Base-by-base conservation (phyloP, 2,888 invertebrate species). In the Chrysodeixis includens region DNA sequence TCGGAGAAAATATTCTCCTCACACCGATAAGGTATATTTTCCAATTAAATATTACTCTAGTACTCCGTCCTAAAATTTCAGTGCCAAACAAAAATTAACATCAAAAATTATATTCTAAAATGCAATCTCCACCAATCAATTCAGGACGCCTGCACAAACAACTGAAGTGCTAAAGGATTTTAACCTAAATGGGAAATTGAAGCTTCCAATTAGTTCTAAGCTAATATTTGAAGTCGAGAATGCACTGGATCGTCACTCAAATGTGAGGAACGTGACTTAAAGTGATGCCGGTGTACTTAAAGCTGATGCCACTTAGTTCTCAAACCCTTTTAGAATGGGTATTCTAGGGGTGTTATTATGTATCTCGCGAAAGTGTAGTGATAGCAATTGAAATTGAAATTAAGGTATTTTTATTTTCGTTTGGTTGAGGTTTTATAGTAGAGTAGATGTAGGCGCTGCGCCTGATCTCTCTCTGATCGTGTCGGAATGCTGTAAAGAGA, bases 251-350 rank as follows among this genome's bases (percentile, higher is more conserved):
- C 18, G 7, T 49, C 46, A 49, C 46, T 49, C 18, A 49, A 18
- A 9, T 49, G 44, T 35, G 8, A 49, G 18, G 20, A 20, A 49
- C 46, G 46, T 49, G 46, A 49, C 18, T 49, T 49, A 49, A 49
- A 20, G 46, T 49, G 46, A 49, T 9, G 18, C 10, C 20, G 10
- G 18, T 20, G 20, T 49, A 9, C 46, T 49, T 49, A 49, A 20
- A 10, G 18, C 20, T 20, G 46, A 49, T 49, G 5, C 46, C 46
- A 49, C 46, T 49, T 18, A 46, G 46, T 46, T 16, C 46, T 46
- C 9, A 18, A 16, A 46, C 46, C 46, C 46, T 46, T 46, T 49
- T 20, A 20, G 12, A 49, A 2, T 16, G 18, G 18, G 9, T 20
- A 49, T 49, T 20, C 46, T 18, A n/a, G 9, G 10, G 18, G 26